Percentiles rank a stretch among this genome's conserved stretches.
phyloP scores from a whole-genome alignment of 2,113 vertebrate species.

The Dicerorhinus sumatrensis region DNA sequence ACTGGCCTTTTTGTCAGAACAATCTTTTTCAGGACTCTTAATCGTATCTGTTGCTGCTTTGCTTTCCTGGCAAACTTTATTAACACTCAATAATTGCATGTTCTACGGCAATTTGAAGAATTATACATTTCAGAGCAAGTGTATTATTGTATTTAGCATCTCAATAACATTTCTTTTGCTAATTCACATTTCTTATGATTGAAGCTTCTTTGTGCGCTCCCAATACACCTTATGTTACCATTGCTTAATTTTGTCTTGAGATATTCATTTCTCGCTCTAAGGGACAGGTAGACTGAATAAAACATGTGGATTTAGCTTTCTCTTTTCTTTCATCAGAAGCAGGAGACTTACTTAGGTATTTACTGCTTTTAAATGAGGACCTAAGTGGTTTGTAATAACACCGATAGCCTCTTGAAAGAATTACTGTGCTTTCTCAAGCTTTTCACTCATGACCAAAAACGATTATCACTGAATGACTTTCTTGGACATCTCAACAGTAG shows the following conservation, averaged over 20 bases:
- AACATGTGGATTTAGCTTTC: not conserved
- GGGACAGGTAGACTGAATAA: not conserved
- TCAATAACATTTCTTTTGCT: constrained; percentile 46
- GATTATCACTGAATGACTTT: not conserved
- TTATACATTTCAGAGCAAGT: constrained; percentile 40
- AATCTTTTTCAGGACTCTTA: not conserved
- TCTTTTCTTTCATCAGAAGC: not conserved
- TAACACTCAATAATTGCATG: not conserved
- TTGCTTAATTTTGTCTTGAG: constrained; percentile 34
- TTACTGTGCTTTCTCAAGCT: not conserved
- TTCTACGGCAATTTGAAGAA: constrained; percentile 7
- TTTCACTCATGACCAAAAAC: not conserved
- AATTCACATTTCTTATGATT: not conserved
- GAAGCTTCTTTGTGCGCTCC: not conserved
- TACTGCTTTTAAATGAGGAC: not conserved
- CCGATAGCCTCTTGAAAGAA: not conserved
- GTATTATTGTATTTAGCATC: not conserved
- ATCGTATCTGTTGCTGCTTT: not conserved
- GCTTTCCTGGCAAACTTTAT: not conserved
- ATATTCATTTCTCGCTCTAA: constrained; percentile 52
- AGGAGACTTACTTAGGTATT: not conserved
- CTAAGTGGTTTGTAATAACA: not conserved
- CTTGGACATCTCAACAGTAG: not conserved
- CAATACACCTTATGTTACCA: not conserved
- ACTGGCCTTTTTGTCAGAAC: not conserved